phyloP scores from a whole-genome alignment of 2,888 invertebrate species.

The Aleiodes alternator region DNA sequence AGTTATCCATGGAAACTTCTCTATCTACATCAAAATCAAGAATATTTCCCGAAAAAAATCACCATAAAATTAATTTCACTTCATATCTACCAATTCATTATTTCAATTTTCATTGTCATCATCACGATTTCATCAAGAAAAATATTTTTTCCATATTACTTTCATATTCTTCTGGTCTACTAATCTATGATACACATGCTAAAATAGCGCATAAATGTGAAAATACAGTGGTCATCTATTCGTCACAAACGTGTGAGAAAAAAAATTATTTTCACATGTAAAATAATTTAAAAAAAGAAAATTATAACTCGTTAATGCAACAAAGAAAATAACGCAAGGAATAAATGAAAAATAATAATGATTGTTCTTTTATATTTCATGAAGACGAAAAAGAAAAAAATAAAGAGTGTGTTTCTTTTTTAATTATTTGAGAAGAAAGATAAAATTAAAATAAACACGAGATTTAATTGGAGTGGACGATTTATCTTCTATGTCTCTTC shows the following conservation, averaged over 20 bases:
- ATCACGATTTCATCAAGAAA: constrained; percentile 37
- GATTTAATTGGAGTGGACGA: constrained; percentile 16
- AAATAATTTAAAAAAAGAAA: constrained; percentile 2
- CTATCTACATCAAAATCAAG: no score
- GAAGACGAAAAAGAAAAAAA: constrained; percentile 28
- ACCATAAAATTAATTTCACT: no score
- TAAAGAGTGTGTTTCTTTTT: constrained; percentile 30
- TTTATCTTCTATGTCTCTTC: constrained; percentile 73
- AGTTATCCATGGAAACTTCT: no score
- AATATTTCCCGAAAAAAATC: no score
- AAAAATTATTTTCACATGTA: constrained; percentile 7
- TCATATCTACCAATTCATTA: no score
- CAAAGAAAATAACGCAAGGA: background rate
- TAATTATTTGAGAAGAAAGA: background rate
- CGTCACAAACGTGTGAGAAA: constrained; percentile 4
- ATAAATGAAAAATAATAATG: constrained; percentile 33
- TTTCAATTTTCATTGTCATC: background rate
- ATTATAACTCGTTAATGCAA: constrained; percentile 17
- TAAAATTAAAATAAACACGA: constrained; percentile 46
- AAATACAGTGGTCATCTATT: constrained; percentile 19
- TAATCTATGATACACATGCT: constrained; percentile 18
- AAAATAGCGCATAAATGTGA: constrained; percentile 26
- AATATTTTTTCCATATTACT: constrained; percentile 26
- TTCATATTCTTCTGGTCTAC: constrained; percentile 12
- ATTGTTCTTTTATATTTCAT: constrained; percentile 17